Conservation (phyloP, 2,888 invertebrate species). For the Tinea pellionella region DNA sequence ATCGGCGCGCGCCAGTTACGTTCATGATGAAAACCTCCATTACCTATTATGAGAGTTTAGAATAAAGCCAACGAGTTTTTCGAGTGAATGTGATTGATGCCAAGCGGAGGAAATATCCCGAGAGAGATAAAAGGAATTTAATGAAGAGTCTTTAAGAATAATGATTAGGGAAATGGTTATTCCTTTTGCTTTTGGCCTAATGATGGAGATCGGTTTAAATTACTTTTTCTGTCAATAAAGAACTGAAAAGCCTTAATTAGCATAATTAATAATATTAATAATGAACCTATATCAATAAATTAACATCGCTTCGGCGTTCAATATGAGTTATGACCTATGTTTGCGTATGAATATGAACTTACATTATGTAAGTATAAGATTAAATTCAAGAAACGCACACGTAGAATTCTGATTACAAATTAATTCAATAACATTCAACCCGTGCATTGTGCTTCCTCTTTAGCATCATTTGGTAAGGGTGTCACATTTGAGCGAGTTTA, state of each 20-base stretch:
- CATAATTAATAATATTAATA: conserved; percentile 31
- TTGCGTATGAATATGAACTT: neutral
- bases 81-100: conserved; percentile 69
- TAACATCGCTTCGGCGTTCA: too few relatives aligned
- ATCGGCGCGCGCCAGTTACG: conserved; percentile 58
- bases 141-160: conserved; percentile 70
- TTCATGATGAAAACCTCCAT: conserved; percentile 63
- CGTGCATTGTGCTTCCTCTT: conserved; percentile 60
- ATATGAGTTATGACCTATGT: too few relatives aligned
- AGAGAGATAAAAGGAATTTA: conserved; percentile 69
- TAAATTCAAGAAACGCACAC: conserved; percentile 54
- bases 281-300: too few relatives aligned
- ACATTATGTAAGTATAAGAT: conserved; percentile 22
- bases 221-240: conserved; percentile 53
- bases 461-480: conserved; percentile 64
- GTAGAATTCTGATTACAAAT: conserved; percentile 66
- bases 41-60: conserved; percentile 70
- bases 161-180: conserved; percentile 69
- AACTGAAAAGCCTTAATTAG: conserved; percentile 47
- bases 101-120: conserved; percentile 63
- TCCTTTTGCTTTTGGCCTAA: conserved; percentile 61
- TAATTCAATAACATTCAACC: conserved; percentile 65
- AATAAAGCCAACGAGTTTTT: conserved; percentile 70
- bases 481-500: conserved; percentile 69
- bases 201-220: conserved; percentile 59